These are phyloP conservation scores for Chelidonichthys spinosus DNA, from an alignment of 2,797 vertebrate genomes.

Conservation along the genomic window DNA sequence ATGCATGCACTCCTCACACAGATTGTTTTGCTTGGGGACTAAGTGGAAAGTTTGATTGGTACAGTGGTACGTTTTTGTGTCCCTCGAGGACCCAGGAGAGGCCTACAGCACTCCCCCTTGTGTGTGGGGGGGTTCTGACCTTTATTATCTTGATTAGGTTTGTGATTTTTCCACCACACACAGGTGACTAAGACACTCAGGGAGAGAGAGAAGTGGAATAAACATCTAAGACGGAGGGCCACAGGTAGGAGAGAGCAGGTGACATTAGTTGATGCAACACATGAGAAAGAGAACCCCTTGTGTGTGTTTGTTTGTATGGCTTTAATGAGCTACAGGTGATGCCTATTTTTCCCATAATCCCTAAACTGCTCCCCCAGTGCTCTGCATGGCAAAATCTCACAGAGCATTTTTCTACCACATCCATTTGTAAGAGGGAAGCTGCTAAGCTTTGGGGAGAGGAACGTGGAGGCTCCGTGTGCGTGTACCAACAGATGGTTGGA, in stretches of 20 bases:
- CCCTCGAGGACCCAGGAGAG: slow-evolving; percentile 51
- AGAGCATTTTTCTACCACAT: slow-evolving; percentile 45
- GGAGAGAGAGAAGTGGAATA: slow-evolving; percentile 32
- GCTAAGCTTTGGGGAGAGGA: slow-evolving; percentile 36
- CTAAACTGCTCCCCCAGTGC: slow-evolving; percentile 20
- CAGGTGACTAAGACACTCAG: slow-evolving; percentile 46
- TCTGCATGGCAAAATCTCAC: slow-evolving; percentile 28
- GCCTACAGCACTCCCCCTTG: slow-evolving; percentile 42
- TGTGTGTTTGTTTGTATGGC: slow-evolving; percentile 50
- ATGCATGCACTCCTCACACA: slow-evolving; percentile 67
- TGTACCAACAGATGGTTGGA: slow-evolving; percentile 70
- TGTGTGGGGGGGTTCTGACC: slow-evolving; percentile 60
- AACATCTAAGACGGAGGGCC: slow-evolving; percentile 26
- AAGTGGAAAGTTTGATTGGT: slow-evolving; percentile 75
- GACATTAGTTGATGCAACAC: slow-evolving; percentile 46
- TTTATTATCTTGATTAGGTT: slow-evolving; percentile 65
- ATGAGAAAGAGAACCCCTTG: slow-evolving; percentile 44
- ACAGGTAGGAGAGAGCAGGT: slow-evolving; percentile 32
- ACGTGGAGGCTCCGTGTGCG: slow-evolving; percentile 43
- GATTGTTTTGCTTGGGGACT: slow-evolving; percentile 77
- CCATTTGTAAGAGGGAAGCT: slow-evolving; percentile 64
- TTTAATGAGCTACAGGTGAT: slow-evolving; percentile 54
- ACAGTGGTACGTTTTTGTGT: slow-evolving; percentile 57
- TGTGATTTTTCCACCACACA: slow-evolving; percentile 42
- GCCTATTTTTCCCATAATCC: slow-evolving; percentile 32